phyloP scores from a whole-genome alignment of 2,113 vertebrate genomes.

The Rhadina sibilatrix region DNA sequence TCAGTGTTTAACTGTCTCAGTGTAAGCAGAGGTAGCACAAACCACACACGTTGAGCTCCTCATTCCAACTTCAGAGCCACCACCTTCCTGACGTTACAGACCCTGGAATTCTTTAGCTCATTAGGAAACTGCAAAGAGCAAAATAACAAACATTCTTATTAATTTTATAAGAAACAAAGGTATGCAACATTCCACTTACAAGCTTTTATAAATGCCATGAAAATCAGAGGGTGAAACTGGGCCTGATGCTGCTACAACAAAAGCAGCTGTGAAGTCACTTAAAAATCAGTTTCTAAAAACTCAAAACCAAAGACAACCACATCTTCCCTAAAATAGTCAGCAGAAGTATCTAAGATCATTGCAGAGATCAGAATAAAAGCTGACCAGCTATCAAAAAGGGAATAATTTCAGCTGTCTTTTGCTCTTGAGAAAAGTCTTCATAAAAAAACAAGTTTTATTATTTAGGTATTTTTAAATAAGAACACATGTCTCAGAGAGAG shows the following conservation, averaged over 20 bases:
- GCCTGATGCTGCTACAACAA: background rate
- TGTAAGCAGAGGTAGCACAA: constrained; percentile 75
- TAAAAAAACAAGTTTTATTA: background rate
- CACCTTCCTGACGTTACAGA: background rate
- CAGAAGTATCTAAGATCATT: background rate
- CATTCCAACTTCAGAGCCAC: constrained; percentile 21
- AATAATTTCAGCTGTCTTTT: background rate
- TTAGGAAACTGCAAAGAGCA: constrained; percentile 86
- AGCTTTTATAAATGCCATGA: background rate
- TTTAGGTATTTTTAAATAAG: background rate
- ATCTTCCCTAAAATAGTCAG: background rate
- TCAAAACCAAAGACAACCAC: background rate
- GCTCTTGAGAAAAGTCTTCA: background rate
- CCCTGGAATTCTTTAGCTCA: constrained; percentile 77
- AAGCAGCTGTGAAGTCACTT: background rate
- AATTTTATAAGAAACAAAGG: background rate
- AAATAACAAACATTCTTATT: background rate
- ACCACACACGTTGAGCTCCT: constrained; percentile 65
- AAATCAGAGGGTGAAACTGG: background rate
- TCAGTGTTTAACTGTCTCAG: constrained; percentile 72
- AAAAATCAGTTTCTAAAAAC: background rate
- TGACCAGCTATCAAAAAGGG: background rate
- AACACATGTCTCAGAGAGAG: background rate
- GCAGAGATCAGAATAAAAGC: background rate
- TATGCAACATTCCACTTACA: background rate